Percentiles rank a stretch among this genome's conserved stretches.
phyloP scores from a whole-genome alignment of 2,888 invertebrate genomes.

The Meloe dianella region DNA sequence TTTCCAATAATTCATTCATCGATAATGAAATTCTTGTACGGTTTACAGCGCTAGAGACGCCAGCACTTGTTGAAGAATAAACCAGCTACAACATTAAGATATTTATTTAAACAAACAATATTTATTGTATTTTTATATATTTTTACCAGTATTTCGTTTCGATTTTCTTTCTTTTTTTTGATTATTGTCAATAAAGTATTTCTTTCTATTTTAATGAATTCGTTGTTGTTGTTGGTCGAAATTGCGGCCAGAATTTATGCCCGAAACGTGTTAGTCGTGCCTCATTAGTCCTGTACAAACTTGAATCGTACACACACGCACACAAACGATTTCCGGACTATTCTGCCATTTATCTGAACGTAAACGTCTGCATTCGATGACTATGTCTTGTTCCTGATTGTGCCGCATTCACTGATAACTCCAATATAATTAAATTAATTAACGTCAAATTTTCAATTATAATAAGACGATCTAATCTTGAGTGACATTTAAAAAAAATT shows the following conservation, averaged over 20 bases:
- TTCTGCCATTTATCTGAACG: background rate
- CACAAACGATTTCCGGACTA: background rate
- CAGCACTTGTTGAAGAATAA: background rate
- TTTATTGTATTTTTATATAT: background rate
- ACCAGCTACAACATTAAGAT: background rate
- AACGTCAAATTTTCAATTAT: background rate
- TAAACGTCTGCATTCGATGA: conserved; percentile 31
- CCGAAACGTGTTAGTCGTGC: conserved; percentile 3
- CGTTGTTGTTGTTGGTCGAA: background rate
- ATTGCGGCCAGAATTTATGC: background rate
- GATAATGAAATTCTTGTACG: background rate
- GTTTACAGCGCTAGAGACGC: background rate
- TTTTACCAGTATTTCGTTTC: background rate
- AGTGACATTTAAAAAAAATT: background rate
- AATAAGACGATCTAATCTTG: background rate
- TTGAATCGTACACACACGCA: background rate
- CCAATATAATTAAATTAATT: background rate
- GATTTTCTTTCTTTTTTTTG: no score
- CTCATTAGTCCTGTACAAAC: background rate
- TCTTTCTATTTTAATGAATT: background rate
- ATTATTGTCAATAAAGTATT: background rate
- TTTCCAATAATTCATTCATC: no score
- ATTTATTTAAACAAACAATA: background rate
- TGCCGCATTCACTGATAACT: background rate
- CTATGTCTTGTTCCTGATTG: conserved; percentile 28